Conservation (phyloP, 2,888 invertebrate genomes). For the Cremastinae sp. region DNA sequence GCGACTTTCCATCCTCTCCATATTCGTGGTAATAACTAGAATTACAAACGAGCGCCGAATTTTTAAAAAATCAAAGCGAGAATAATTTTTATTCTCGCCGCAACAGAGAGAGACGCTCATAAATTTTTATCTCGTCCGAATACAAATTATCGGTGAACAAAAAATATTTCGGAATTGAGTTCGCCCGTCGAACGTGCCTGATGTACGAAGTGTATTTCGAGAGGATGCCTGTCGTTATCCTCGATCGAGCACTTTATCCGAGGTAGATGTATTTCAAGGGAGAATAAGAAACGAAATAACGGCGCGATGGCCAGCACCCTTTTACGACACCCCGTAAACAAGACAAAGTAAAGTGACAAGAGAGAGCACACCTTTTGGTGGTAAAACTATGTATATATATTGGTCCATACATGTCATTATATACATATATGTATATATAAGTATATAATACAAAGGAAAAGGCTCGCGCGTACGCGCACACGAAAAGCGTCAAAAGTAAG, state of each 20-base stretch:
- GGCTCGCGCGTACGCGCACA: neutral
- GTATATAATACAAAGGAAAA: no score
- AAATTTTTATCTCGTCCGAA: no score
- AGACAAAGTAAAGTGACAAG: conserved; percentile 47
- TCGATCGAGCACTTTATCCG: conserved; percentile 20
- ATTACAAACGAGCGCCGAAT: no score
- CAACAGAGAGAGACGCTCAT: no score
- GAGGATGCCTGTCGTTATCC: conserved; percentile 44
- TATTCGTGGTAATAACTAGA: no score
- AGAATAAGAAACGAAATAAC: conserved; percentile 50
- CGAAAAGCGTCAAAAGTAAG: conserved; percentile 27
- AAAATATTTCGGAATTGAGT: neutral
- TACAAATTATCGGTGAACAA: no score
- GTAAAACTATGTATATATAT: no score
- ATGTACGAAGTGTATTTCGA: neutral
- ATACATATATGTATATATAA: conserved; percentile 2
- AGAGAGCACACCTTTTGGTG: conserved; percentile 41
- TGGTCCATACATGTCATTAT: neutral
- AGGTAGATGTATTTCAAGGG: neutral
- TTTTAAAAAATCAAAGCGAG: no score
- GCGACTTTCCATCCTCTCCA: conserved; percentile 46
- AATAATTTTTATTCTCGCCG: neutral
- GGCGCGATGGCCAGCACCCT: conserved; percentile 53
- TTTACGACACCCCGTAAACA: conserved; percentile 57
- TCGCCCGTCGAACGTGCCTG: neutral